Evolutionary conservation across 2,797 vertebrate genomes (phyloP).

Genomic region (Carduelis carduelis): DNA sequence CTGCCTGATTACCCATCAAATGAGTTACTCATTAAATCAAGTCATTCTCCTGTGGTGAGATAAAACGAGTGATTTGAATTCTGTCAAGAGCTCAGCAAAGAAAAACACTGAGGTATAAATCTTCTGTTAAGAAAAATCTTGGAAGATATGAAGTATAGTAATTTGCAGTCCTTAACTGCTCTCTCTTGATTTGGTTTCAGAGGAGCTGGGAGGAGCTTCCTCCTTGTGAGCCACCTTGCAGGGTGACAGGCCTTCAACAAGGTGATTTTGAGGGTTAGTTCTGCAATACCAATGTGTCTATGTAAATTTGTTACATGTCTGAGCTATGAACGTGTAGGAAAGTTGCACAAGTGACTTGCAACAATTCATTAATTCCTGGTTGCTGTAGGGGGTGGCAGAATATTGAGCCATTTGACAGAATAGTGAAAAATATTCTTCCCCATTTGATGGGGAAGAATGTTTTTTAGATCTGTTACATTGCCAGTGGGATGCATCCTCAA

Average conservation of each 20-base stretch:
- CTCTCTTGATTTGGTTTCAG: not conserved
- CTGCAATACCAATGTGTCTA: not conserved
- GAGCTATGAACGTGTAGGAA: not conserved
- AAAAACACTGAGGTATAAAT: not conserved
- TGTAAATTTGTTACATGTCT: not conserved
- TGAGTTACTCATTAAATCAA: not conserved
- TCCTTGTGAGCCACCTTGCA: not conserved
- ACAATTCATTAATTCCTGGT: not conserved
- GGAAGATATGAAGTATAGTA: not conserved
- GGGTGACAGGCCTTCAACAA: not conserved
- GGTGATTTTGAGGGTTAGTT: not conserved
- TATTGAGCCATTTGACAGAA: not conserved
- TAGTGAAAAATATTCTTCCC: not conserved
- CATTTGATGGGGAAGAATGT: not conserved
- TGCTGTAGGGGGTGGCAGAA: not conserved
- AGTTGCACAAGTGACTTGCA: not conserved
- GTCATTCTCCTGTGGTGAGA: not conserved
- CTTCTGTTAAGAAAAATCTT: not conserved
- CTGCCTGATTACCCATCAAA: not conserved
- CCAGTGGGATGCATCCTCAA: not conserved
- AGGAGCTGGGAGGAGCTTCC: not conserved
- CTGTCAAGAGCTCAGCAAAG: not conserved
- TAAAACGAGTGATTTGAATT: not conserved
- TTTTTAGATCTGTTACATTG: not conserved
- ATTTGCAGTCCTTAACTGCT: not conserved